phyloP scores from a whole-genome alignment of 2,113 vertebrate genomes.

The Podarcis cretensis region DNA sequence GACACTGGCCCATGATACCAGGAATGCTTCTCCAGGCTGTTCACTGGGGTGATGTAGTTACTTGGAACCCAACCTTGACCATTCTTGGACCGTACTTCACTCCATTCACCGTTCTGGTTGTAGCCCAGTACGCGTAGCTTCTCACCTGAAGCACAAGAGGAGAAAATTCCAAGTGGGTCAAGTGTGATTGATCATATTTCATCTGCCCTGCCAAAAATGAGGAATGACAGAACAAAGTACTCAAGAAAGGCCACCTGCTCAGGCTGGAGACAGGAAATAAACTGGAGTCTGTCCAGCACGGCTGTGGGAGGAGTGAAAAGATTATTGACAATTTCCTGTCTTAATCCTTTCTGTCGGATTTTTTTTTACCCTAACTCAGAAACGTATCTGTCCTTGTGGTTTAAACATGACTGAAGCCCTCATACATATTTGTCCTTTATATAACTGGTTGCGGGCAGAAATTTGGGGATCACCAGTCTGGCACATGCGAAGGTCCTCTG shows the following conservation, averaged over 20 bases:
- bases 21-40: constrained; percentile 98
- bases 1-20: constrained; percentile 99
- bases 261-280: too few species aligned
- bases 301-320: too few species aligned
- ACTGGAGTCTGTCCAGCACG: too few species aligned
- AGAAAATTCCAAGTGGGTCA: not conserved
- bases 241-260: not conserved
- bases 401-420: too few species aligned
- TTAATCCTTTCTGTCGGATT: too few species aligned
- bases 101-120: constrained; percentile 99
- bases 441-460: too few species aligned
- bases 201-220: not conserved
- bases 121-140: constrained; percentile 97
- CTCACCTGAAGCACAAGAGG: constrained; percentile 81
- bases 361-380: too few species aligned
- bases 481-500: not conserved
- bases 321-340: too few species aligned
- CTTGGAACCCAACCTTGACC: constrained; percentile 99
- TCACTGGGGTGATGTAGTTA: constrained; percentile 99
- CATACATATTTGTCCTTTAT: too few species aligned
- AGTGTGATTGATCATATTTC: not conserved
- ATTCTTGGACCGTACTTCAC: constrained; percentile 97
- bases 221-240: not conserved
- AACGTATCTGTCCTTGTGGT: too few species aligned
- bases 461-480: too few species aligned